Evolutionary conservation across 2,888 invertebrate species (phyloP).

Genomic region (Plebejus argus): DNA sequence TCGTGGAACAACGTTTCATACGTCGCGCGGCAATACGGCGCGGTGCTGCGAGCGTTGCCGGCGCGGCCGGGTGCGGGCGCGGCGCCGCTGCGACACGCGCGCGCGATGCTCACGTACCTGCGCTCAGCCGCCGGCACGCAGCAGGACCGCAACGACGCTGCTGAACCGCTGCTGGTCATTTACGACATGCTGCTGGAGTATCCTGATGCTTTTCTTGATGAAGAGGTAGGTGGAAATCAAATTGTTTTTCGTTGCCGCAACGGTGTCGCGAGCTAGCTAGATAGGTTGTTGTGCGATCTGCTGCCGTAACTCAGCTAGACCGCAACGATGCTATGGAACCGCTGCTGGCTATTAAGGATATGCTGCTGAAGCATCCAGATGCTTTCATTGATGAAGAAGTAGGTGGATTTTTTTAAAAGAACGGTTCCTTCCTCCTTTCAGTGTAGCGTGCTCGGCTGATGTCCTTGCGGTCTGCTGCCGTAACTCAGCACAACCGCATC

Average conservation of each 20-base stretch:
- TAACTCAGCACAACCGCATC: too few species aligned
- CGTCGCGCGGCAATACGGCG: constrained; percentile 79
- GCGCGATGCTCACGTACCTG: constrained; percentile 80
- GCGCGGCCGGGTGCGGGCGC: constrained; percentile 85
- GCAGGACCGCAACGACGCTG: constrained; percentile 74
- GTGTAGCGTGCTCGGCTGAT: too few species aligned
- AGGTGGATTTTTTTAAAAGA: too few species aligned
- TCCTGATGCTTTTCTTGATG: constrained; percentile 85
- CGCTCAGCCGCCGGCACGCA: constrained; percentile 60
- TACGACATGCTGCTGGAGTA: constrained; percentile 65
- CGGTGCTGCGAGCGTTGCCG: constrained; percentile 74
- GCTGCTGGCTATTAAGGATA: constrained; percentile 80
- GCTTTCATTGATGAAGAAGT: constrained; percentile 83
- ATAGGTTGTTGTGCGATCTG: constrained; percentile 50
- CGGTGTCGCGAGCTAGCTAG: background rate
- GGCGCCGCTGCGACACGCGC: constrained; percentile 79
- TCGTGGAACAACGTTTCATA: constrained; percentile 80
- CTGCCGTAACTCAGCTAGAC: constrained; percentile 59
- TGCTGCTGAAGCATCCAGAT: constrained; percentile 72
- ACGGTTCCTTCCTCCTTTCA: too few species aligned
- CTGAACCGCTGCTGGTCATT: constrained; percentile 83
- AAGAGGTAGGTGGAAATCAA: constrained; percentile 77
- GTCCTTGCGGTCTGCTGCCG: too few species aligned
- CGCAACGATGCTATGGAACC: constrained; percentile 82
- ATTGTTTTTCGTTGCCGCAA: background rate